A percentile compares a stretch with the other conserved stretches of the same genome.
Evolutionary conservation across 2,113 vertebrate genomes (phyloP).

Genomic region (Oriolus oriolus): DNA sequence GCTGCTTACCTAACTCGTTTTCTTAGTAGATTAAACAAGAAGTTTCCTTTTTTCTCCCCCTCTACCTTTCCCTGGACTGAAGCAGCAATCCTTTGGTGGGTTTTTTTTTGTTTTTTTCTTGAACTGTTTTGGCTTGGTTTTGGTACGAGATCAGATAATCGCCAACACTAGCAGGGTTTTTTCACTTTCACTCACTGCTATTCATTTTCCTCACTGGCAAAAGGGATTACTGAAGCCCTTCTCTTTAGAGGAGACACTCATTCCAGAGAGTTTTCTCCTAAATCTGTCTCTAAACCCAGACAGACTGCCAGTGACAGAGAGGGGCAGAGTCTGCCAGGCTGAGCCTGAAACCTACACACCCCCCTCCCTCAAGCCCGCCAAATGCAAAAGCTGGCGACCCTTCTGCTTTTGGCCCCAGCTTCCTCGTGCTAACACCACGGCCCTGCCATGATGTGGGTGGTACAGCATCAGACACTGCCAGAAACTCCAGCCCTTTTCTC

Average conservation of each 20-base stretch:
- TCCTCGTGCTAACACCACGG: background rate
- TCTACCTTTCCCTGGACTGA: background rate
- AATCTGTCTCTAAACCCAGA: background rate
- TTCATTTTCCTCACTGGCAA: background rate
- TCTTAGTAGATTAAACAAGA: background rate
- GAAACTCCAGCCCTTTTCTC: background rate
- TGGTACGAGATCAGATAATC: accelerated
- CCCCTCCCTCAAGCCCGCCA: background rate
- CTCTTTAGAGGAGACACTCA: background rate
- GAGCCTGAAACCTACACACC: background rate
- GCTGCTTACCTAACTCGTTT: background rate
- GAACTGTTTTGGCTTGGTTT: background rate
- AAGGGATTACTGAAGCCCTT: background rate
- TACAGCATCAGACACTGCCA: background rate
- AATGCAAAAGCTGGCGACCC: background rate
- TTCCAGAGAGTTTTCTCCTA: background rate
- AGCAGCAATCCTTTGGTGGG: background rate
- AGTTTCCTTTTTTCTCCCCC: background rate
- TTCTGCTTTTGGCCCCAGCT: accelerated
- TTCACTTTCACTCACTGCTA: background rate
- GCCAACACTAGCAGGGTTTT: accelerated
- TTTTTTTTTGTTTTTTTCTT: background rate
- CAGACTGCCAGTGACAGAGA: background rate
- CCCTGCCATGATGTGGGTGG: accelerated
- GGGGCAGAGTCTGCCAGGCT: background rate